Conservation (phyloP, 2,113 vertebrate genomes). For the Eublepharis macularius region DNA sequence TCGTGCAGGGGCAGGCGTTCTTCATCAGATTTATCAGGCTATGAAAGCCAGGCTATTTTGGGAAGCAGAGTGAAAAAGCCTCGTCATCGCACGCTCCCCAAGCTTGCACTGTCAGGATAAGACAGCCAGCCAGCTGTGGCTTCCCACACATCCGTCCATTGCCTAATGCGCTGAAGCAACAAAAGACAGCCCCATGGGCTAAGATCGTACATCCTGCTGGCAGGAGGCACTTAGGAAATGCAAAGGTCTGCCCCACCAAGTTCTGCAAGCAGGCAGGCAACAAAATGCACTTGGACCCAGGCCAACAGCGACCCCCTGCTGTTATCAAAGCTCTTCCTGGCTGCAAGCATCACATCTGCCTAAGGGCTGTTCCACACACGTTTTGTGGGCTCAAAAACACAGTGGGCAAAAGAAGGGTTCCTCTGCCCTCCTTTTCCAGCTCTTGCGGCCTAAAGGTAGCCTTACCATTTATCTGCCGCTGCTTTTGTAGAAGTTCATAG, state of each 20-base stretch:
- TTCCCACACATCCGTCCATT: fast-evolving
- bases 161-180: not conserved
- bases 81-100: fast-evolving
- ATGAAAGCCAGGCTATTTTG: not conserved
- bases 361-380: not conserved
- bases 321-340: fast-evolving
- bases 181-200: not conserved
- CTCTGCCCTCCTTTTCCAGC: too few species aligned
- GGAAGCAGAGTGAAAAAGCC: not conserved
- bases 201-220: not conserved
- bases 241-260: not conserved
- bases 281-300: not conserved
- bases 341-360: not conserved
- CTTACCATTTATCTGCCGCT: too few species aligned
- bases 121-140: not conserved
- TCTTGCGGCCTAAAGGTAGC: too few species aligned
- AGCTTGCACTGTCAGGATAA: not conserved
- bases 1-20: not conserved
- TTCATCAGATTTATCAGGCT: not conserved
- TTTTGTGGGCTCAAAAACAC: too few species aligned
- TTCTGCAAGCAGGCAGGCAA: too few species aligned
- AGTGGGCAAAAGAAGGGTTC: too few species aligned
- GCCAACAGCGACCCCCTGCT: too few species aligned
- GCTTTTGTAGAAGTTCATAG: too few species aligned
- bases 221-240: not conserved